Evolutionary conservation across 2,888 invertebrate species (phyloP), one percentile per base, ranked within the genome.

Genomic region (Syrista parreyssii): DNA sequence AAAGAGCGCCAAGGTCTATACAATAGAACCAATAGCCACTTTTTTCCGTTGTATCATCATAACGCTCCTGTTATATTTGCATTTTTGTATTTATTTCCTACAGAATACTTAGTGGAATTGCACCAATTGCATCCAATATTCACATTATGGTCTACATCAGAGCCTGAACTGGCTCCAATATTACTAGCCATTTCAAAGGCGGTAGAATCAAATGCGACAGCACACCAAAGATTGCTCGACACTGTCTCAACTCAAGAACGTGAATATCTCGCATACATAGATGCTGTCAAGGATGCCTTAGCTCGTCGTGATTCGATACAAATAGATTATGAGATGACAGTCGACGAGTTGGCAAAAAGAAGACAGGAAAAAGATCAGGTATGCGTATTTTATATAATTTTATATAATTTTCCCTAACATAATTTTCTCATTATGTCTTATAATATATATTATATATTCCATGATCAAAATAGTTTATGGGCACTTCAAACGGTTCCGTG

Each of bases 201-300:
- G 11, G 88, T 93, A 75, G 93, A 93, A 84, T 89, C 91, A 30
- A 93, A 91, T 81, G 91, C 93, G 33, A 86, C 89, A n/a, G 93
- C 93, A 11, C 93, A 94, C 85, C 92, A 92, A 82, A 92, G 92
- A 76, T 87, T 93, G 71, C 88, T 93, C 33, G 91, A 91, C 76
- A 89, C 89, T 23, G 87, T 92, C 73, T 90, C 91, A 1, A 92
- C 91, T 82, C 93, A 93, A 11, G 92, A 93, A 83, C 92, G 92
- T 84, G 95, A 95, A 86, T 95, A 95, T 86, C 90, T 94, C 34
- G 91, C 94, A 76, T 95, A 95, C 86, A 92, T 95, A 74, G 95
- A 95, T 82, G 94, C 95, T 68, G 94, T 95, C 11, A 94, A 95
- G 90, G 94, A 94, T 84, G 94, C 94, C 30, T 87, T 95, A 68